A percentile compares a stretch with the other conserved stretches of the same genome.
Conservation (phyloP, 1,140 invertebrate genomes). For the Cyphomyrmex costatus region DNA sequence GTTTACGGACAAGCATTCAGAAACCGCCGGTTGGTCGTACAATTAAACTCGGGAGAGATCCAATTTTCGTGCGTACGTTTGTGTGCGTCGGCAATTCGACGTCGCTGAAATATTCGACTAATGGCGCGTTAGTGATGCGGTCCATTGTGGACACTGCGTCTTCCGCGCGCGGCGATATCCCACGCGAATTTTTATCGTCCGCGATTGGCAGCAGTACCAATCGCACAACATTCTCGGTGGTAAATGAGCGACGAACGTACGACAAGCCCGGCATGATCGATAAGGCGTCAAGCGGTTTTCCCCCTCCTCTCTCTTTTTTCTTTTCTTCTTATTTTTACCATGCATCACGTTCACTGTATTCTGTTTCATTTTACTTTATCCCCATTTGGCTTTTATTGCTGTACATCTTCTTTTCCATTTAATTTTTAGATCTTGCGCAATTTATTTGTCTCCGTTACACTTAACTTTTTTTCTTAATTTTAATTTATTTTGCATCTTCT, state of each 20-base stretch:
- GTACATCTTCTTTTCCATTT: too few relatives aligned
- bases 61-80: conserved; percentile 26
- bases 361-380: too few relatives aligned
- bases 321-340: neutral
- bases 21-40: conserved; percentile 15
- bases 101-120: conserved; percentile 16
- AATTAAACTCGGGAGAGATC: conserved; percentile 20
- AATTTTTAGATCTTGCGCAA: too few relatives aligned
- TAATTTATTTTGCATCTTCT: too few relatives aligned
- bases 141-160: conserved; percentile 5
- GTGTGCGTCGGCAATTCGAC: neutral
- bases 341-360: too few relatives aligned
- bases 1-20: conserved; percentile 11
- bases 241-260: conserved; percentile 36
- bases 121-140: conserved; percentile 19
- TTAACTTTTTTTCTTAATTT: too few relatives aligned
- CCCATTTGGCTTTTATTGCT: too few relatives aligned
- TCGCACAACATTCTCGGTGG: neutral
- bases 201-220: neutral
- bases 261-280: conserved; percentile 6
- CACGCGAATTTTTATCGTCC: conserved; percentile 20
- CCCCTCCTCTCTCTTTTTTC: neutral
- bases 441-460: too few relatives aligned
- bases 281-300: conserved; percentile 4
- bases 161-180: conserved; percentile 4